phyloP scores from a whole-genome alignment of 2,113 vertebrate genomes.

The Oncorhynchus clarkii region DNA sequence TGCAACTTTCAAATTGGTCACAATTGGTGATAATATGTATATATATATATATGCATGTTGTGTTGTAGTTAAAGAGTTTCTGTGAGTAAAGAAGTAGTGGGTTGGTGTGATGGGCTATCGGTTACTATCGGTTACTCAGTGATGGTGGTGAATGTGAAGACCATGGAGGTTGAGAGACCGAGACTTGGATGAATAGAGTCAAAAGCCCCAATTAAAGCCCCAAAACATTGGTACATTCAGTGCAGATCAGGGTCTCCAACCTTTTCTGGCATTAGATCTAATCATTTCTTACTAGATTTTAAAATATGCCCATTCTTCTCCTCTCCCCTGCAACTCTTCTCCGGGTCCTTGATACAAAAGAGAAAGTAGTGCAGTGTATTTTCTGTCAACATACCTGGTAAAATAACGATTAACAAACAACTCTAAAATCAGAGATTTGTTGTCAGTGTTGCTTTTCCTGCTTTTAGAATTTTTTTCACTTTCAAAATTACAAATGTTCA shows the following conservation, averaged over 20 bases:
- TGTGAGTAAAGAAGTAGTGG: neutral
- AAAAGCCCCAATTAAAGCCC: conserved; percentile 23
- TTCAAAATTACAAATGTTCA: too few relatives aligned
- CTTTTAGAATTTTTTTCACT: too few relatives aligned
- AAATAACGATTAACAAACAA: too few relatives aligned
- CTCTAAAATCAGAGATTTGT: too few relatives aligned
- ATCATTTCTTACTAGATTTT: neutral
- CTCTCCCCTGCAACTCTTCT: too few relatives aligned
- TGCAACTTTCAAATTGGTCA: conserved; percentile 15
- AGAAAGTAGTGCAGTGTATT: too few relatives aligned
- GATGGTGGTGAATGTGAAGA: neutral
- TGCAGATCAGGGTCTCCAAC: conserved; percentile 20
- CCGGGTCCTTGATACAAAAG: too few relatives aligned
- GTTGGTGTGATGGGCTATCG: neutral
- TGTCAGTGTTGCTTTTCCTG: too few relatives aligned
- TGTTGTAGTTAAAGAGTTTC: neutral
- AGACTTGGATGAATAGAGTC: neutral
- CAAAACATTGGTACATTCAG: conserved; percentile 61
- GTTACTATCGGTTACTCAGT: neutral
- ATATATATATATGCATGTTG: neutral
- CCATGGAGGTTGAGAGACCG: neutral
- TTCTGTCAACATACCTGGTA: too few relatives aligned
- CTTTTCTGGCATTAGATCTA: conserved; percentile 5
- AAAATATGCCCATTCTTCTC: too few relatives aligned
- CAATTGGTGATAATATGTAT: neutral